phyloP scores from a whole-genome alignment of 2,888 invertebrate species.

The Eristalis pertinax region DNA sequence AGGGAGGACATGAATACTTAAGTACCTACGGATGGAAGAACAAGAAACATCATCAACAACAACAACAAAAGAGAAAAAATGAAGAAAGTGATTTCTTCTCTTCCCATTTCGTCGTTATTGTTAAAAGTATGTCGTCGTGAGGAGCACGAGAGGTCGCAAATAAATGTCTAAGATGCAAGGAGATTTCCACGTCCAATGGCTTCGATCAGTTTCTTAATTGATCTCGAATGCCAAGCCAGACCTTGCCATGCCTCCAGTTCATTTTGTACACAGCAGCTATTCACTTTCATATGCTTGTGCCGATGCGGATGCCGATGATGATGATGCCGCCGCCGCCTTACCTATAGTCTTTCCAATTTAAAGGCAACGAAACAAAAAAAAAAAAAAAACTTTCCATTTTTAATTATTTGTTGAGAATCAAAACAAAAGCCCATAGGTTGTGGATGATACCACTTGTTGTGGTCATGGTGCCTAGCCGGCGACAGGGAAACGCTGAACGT shows the following conservation, averaged over 20 bases:
- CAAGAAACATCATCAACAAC: background rate
- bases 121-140: slow-evolving; percentile 62
- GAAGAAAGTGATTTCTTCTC: slow-evolving; percentile 65
- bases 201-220: slow-evolving; percentile 56
- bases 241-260: slow-evolving; percentile 16
- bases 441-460: slow-evolving; percentile 39
- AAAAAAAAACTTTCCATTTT: slow-evolving; percentile 50
- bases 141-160: slow-evolving; percentile 49
- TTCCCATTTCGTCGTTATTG: slow-evolving; percentile 28
- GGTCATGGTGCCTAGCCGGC: background rate
- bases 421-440: slow-evolving; percentile 22
- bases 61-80: slow-evolving; percentile 24
- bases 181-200: slow-evolving; percentile 26
- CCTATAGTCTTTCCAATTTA: background rate
- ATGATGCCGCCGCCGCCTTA: slow-evolving; percentile 1
- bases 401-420: slow-evolving; percentile 39
- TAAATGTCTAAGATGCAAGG: slow-evolving; percentile 44
- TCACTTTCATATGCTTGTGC: slow-evolving; percentile 22
- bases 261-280: background rate
- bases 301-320: background rate
- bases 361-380: background rate
- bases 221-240: slow-evolving; percentile 7
- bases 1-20: slow-evolving; percentile 47
- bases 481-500: background rate
- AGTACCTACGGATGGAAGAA: slow-evolving; percentile 9